Evolutionary conservation across 2,888 invertebrate species (phyloP), one percentile per base, ranked within the genome.

Genomic region (Andrena minutula): DNA sequence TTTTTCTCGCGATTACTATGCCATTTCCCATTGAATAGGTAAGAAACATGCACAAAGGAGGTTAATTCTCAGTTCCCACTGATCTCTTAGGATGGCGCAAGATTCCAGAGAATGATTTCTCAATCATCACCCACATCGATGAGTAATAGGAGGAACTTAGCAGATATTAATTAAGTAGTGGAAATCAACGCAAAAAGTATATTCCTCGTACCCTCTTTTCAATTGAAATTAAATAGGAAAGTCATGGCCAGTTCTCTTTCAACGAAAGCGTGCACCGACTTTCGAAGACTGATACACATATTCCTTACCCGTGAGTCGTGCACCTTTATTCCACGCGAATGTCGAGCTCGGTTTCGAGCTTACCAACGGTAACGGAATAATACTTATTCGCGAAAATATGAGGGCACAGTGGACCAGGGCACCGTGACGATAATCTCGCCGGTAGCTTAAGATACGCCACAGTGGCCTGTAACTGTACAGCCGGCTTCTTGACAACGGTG

Each of bases 381-480:
- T 8, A 28, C 23, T 49, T 56, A 20, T 49, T 49, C 10, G 7
- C 7, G 20, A 5, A n/a, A 30, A 32, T 41, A 8, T 20, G 30
- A 6, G 26, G 6, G 12, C 51, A n/a, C 51, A n/a, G 2, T 16
- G 10, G 26, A 53, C 49, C 68, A 65, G 58, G 10, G 12, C 35
- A 56, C 23, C 71, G 75, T 80, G 61, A 81, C 76, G 53, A 56
- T 76, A 63, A 70, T 76, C 73, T 73, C 30, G 0, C 56, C 66
- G 49, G 76, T 77, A 74, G 77, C 58, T 10, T 16, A 2, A 20
- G 66, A 64, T 65, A 74, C 47, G 60, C 23, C 51, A 32, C 35
- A 53, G 35, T 20, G 20, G 12, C 12, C 28, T 23, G 28, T 47
- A 69, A 73, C 60, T 26, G 61, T 16, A 7, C 30, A 30, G 28